Percentiles rank a stretch among this genome's conserved stretches.
Conservation (phyloP, 2,888 invertebrate genomes). For the Synergus gifuensis region DNA sequence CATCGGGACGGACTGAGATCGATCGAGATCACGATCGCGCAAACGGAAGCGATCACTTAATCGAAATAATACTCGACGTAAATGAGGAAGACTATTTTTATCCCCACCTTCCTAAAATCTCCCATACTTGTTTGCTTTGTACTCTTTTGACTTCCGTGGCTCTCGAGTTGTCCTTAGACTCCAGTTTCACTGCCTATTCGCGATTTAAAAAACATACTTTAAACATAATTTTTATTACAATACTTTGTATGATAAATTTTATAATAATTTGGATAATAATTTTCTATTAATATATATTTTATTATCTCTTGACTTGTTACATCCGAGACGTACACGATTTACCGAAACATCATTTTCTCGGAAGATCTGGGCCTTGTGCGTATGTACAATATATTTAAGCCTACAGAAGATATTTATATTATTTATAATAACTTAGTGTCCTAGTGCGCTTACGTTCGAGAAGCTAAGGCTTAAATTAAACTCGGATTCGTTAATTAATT, state of each 20-base stretch:
- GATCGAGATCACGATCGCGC: background rate
- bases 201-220: constrained; percentile 1
- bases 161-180: constrained; percentile 44
- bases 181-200: constrained; percentile 52
- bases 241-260: constrained; percentile 2
- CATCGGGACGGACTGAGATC: background rate
- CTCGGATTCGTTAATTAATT: constrained; percentile 53
- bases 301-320: constrained; percentile 38
- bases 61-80: constrained; percentile 22
- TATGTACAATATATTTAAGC: constrained; percentile 53
- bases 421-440: constrained; percentile 51
- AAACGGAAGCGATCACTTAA: background rate
- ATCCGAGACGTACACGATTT: constrained; percentile 26
- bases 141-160: constrained; percentile 25
- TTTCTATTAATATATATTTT: constrained; percentile 48
- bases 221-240: background rate
- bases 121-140: constrained; percentile 6
- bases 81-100: constrained; percentile 7
- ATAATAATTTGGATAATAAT: constrained; percentile 53
- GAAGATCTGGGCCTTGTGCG: constrained; percentile 56
- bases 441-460: constrained; percentile 53
- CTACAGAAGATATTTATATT: constrained; percentile 56
- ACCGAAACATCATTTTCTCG: constrained; percentile 31
- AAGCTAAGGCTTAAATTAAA: constrained; percentile 55
- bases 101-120: background rate